A percentile compares a stretch with the other conserved stretches of the same genome.
Conservation (phyloP, 2,888 invertebrate species). For the Mallateleia sp. region DNA sequence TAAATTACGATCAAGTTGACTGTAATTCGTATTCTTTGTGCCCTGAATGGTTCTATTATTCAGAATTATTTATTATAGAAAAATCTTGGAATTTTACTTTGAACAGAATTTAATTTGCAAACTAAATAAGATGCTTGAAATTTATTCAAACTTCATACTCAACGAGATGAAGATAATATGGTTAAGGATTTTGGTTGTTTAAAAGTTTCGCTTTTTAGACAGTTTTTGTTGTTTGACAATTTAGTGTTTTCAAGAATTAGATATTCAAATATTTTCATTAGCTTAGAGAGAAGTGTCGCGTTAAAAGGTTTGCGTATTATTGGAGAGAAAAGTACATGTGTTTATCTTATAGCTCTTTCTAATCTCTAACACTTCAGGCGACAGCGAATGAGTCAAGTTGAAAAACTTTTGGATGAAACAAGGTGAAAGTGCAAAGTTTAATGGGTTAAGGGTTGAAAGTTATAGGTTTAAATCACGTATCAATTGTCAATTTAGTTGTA, state of each 20-base stretch:
- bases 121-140: background rate
- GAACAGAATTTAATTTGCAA: background rate
- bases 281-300: background rate
- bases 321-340: conserved; percentile 31
- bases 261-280: conserved; percentile 6
- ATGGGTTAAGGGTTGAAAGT: conserved; percentile 42
- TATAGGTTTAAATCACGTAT: conserved; percentile 51
- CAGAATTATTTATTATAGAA: too few relatives aligned
- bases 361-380: conserved; percentile 41
- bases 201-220: background rate
- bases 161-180: background rate
- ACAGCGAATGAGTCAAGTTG: conserved; percentile 40
- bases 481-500: conserved; percentile 40
- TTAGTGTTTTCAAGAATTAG: background rate
- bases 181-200: background rate
- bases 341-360: conserved; percentile 30
- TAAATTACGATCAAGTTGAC: conserved; percentile 15
- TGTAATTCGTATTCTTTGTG: too few relatives aligned
- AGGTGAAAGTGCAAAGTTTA: conserved; percentile 35
- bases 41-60: too few relatives aligned
- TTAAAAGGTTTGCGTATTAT: conserved; percentile 18
- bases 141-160: background rate
- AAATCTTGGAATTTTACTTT: too few relatives aligned
- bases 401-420: conserved; percentile 51
- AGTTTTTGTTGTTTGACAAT: background rate